A percentile compares a stretch with the other conserved stretches of the same genome.
Evolutionary conservation across 2,797 vertebrate species (phyloP).

Genomic region (Sebastolobus alascanus): DNA sequence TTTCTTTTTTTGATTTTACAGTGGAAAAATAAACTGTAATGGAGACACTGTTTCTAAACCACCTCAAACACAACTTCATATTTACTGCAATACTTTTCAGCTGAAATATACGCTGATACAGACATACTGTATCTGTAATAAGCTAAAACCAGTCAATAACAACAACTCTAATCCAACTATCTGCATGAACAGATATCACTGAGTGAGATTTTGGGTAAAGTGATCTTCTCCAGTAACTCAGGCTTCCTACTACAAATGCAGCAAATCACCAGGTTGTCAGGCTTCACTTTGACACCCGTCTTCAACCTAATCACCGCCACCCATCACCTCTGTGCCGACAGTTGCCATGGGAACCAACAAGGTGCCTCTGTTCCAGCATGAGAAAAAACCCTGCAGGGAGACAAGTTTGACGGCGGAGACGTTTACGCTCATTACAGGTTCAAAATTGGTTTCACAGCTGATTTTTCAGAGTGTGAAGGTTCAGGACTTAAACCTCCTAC

Average conservation of each 20-base stretch:
- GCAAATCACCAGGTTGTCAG: conserved; percentile 10
- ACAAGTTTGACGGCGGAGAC: conserved; percentile 14
- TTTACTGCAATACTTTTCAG: neutral
- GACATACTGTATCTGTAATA: neutral
- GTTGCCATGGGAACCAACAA: conserved; percentile 43
- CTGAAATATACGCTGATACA: neutral
- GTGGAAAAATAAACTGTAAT: neutral
- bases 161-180: neutral
- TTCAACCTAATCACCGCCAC: conserved; percentile 21
- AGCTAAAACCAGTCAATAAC: neutral
- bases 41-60: no score
- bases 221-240: neutral
- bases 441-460: conserved; percentile 25
- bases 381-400: conserved; percentile 18
- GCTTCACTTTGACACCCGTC: conserved; percentile 5
- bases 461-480: conserved; percentile 5
- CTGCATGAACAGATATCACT: neutral
- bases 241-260: conserved; percentile 2
- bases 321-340: conserved; percentile 22
- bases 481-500: neutral
- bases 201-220: neutral
- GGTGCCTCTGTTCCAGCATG: conserved; percentile 17
- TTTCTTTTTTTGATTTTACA: no score
- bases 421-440: conserved; percentile 25
- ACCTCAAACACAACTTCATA: neutral